A percentile compares a stretch with the other conserved stretches of the same genome.
Evolutionary conservation across 1,140 invertebrate species (phyloP).

Genomic region (Xylocopa sonorina): DNA sequence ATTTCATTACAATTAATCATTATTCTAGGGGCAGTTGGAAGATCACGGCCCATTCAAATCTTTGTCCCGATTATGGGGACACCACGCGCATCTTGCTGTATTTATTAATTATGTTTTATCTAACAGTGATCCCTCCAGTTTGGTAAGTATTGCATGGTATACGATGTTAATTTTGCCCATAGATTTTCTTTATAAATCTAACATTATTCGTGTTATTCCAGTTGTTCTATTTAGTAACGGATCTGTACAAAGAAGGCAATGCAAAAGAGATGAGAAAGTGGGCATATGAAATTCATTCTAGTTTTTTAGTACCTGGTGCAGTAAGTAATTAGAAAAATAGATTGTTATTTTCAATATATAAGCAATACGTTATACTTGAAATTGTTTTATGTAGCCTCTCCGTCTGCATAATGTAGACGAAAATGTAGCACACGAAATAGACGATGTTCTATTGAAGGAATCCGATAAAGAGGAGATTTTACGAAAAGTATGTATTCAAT

Average conservation of each 20-base stretch:
- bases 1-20: constrained; percentile 48
- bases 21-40: constrained; percentile 84
- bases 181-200: constrained; percentile 25
- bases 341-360: neutral
- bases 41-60: constrained; percentile 92
- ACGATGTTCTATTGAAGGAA: constrained; percentile 91
- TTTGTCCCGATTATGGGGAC: constrained; percentile 86
- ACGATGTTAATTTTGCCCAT: neutral
- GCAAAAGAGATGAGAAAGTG: constrained; percentile 96
- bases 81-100: constrained; percentile 92
- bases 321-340: constrained; percentile 79
- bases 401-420: constrained; percentile 92
- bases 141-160: constrained; percentile 80
- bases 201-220: constrained; percentile 78
- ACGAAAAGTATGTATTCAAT: constrained; percentile 84
- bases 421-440: constrained; percentile 93
- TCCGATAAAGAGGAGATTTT: constrained; percentile 94
- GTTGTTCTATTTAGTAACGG: constrained; percentile 94
- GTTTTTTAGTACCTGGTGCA: constrained; percentile 95
- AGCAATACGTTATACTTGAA: neutral
- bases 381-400: constrained; percentile 85
- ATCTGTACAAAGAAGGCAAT: constrained; percentile 91
- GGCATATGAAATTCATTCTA: constrained; percentile 99
- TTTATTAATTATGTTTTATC: constrained; percentile 94
- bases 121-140: constrained; percentile 92